Percentiles rank a stretch among this genome's conserved stretches.
Evolutionary conservation across 2,113 vertebrate species (phyloP).

Genomic region (Calidris pugnax): DNA sequence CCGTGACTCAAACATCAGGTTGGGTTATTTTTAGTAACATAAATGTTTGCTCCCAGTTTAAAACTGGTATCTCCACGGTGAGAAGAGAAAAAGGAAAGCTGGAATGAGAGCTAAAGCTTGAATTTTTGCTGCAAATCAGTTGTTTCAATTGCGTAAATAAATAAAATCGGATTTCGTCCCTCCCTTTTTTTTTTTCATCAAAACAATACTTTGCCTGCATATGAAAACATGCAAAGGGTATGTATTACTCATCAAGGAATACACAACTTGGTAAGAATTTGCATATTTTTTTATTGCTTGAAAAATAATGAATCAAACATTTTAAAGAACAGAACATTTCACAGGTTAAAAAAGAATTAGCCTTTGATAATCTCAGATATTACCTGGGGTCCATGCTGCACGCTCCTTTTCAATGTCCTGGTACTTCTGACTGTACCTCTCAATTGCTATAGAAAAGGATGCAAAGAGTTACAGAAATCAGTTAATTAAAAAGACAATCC

Average conservation of each 20-base stretch:
- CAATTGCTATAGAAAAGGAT: constrained; percentile 74
- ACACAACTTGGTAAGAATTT: neutral
- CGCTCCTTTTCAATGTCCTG: constrained; percentile 59
- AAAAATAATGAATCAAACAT: neutral
- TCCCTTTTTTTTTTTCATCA: neutral
- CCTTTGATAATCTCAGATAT: neutral
- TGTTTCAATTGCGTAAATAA: neutral
- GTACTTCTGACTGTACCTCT: constrained; percentile 86
- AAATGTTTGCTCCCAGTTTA: neutral
- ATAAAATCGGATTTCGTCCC: neutral
- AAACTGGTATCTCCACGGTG: neutral
- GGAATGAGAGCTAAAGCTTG: neutral
- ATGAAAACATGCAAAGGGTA: neutral
- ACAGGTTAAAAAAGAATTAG: neutral
- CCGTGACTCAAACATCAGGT: neutral
- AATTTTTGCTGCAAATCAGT: neutral
- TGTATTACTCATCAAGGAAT: neutral
- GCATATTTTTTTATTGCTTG: neutral
- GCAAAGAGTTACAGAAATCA: neutral
- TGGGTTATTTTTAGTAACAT: neutral
- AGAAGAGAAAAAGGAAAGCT: neutral
- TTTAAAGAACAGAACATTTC: neutral
- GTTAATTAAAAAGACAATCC: neutral
- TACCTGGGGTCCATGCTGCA: constrained; percentile 85
- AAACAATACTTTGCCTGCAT: neutral